A percentile compares a stretch with the other conserved stretches of the same genome.
Conservation (phyloP, 2,797 vertebrate species). For the Knipowitschia caucasica region DNA sequence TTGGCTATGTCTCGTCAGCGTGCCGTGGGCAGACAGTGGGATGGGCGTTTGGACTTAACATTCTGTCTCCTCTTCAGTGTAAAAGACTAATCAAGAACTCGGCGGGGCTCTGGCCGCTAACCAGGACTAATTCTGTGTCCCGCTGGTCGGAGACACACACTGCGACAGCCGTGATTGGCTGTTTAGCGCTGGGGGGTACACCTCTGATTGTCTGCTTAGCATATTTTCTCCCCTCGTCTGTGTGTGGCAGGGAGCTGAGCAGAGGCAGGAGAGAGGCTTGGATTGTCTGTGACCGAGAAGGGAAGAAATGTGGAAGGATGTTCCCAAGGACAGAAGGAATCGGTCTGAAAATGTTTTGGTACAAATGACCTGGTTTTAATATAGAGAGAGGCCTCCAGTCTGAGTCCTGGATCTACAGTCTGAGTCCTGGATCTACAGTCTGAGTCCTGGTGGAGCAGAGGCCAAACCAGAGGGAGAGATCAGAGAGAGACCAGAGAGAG, state of each 20-base stretch:
- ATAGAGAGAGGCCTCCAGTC: no score
- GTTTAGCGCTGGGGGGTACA: slow-evolving; percentile 77
- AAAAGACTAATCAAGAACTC: slow-evolving; percentile 89
- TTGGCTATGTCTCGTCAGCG: slow-evolving; percentile 38
- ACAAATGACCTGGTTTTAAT: no score
- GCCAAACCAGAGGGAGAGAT: no score
- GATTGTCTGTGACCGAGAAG: slow-evolving; percentile 25
- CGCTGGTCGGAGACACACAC: slow-evolving; percentile 70
- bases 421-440: no score
- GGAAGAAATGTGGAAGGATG: no score
- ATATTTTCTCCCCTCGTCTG: slow-evolving; percentile 72
- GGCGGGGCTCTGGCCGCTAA: slow-evolving; percentile 81
- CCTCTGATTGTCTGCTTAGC: slow-evolving; percentile 87
- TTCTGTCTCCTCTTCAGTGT: slow-evolving; percentile 68
- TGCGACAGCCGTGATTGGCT: slow-evolving; percentile 75
- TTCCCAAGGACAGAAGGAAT: no score
- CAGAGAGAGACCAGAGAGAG: no score
- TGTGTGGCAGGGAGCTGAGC: slow-evolving; percentile 34
- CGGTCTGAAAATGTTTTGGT: no score
- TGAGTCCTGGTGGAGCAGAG: no score
- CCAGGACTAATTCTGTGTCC: slow-evolving; percentile 88
- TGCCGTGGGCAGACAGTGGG: slow-evolving; percentile 42
- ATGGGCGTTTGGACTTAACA: slow-evolving; percentile 56
- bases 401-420: no score
- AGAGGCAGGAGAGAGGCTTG: slow-evolving; percentile 29